Conservation (phyloP, 2,888 invertebrate genomes). For the Phaonia tiefii region DNA sequence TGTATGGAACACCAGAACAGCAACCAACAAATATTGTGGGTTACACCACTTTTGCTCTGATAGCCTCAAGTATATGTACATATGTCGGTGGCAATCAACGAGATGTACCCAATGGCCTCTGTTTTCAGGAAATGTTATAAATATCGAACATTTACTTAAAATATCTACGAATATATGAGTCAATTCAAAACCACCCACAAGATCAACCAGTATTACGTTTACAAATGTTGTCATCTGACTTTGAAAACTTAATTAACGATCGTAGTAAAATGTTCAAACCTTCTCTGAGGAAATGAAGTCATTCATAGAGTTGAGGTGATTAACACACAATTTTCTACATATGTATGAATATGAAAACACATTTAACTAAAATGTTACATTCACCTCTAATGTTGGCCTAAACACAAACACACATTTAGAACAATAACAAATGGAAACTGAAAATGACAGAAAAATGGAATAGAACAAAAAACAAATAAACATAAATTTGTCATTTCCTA, state of each 20-base stretch:
- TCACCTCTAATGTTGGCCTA: constrained; percentile 32
- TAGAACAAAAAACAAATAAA: constrained; percentile 18
- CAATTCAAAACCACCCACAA: no score
- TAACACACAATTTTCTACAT: background rate
- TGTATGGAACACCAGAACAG: no score
- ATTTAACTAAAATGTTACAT: constrained; percentile 22
- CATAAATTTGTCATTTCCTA: constrained; percentile 41
- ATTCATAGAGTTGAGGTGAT: no score
- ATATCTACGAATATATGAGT: no score
- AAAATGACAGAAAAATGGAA: no score
- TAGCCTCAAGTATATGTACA: no score
- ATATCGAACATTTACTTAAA: no score
- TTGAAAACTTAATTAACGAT: background rate
- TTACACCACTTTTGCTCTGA: no score
- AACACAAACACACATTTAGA: constrained; percentile 45
- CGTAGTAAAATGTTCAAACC: background rate
- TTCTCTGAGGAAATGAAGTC: background rate
- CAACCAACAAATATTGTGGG: no score
- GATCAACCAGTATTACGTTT: constrained; percentile 17
- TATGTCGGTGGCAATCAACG: no score
- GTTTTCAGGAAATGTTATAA: no score
- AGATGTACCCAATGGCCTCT: no score
- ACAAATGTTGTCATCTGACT: background rate
- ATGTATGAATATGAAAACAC: background rate
- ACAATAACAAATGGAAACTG: background rate